Evolutionary conservation across 2,797 vertebrate genomes (phyloP).

Genomic region (Channallabes apus): DNA sequence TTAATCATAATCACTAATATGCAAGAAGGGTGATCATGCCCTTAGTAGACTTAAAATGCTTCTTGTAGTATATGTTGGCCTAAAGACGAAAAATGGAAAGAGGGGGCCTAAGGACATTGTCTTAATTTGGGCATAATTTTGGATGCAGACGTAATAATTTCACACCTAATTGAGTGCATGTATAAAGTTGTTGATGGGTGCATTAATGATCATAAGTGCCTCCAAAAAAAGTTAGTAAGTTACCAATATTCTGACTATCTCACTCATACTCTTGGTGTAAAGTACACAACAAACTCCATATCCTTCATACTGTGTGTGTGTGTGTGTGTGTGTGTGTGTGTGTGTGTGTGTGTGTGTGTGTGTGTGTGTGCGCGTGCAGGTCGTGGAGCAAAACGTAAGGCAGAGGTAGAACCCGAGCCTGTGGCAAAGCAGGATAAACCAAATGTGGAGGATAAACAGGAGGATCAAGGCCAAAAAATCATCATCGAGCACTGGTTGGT

Average conservation of each 20-base stretch:
- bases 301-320: neutral
- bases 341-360: neutral
- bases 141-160: neutral
- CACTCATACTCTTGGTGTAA: neutral
- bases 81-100: neutral
- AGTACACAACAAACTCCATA: neutral
- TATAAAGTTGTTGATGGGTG: neutral
- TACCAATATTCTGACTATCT: neutral
- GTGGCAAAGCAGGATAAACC: slow-evolving; percentile 17
- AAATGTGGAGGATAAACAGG: neutral
- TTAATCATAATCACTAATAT: neutral
- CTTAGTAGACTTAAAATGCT: neutral
- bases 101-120: neutral
- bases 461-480: slow-evolving; percentile 30
- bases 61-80: neutral
- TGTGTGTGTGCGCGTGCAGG: neutral
- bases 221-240: neutral
- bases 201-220: neutral
- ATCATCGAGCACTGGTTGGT: slow-evolving; percentile 39
- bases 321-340: neutral
- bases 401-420: slow-evolving; percentile 2
- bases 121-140: neutral
- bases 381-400: slow-evolving; percentile 42
- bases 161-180: neutral
- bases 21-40: neutral